Conservation (phyloP, 1,140 invertebrate genomes). For the Drosophila lini region DNA sequence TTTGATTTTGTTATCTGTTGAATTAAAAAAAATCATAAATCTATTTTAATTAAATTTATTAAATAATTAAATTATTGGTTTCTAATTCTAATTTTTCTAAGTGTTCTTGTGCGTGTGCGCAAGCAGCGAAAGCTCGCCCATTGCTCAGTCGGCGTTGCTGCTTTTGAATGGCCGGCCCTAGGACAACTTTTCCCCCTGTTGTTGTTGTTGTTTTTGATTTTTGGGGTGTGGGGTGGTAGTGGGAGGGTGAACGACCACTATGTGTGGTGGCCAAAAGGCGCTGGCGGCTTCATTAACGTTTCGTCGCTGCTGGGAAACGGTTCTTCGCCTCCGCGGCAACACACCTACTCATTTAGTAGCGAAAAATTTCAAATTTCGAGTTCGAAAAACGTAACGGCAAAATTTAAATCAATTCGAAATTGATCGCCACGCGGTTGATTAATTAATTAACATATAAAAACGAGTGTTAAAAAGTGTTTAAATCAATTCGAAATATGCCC, state of each 20-base stretch:
- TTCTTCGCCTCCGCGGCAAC: constrained; percentile 44
- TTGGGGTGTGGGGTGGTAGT: not conserved
- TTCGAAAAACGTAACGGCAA: constrained; percentile 25
- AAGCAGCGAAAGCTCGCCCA: constrained; percentile 16
- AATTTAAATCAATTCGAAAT: constrained; percentile 24
- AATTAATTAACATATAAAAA: constrained; percentile 14
- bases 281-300: constrained; percentile 69
- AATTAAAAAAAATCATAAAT: not conserved
- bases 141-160: not conserved
- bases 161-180: constrained; percentile 28
- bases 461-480: constrained; percentile 16
- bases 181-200: constrained; percentile 31
- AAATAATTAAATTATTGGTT: not conserved
- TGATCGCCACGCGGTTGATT: constrained; percentile 2
- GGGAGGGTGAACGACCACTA: constrained; percentile 13
- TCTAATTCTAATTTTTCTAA: not conserved
- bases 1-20: too few species aligned
- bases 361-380: constrained; percentile 21
- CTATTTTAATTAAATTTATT: not conserved
- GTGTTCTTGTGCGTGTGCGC: constrained; percentile 22
- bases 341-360: not conserved
- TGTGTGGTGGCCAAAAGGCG: constrained; percentile 44
- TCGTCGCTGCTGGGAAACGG: constrained; percentile 70
- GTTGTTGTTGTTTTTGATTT: not conserved
- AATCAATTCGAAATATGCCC: constrained; percentile 9